Conservation (phyloP, 2,888 invertebrate species). For the Leptothorax acervorum region DNA sequence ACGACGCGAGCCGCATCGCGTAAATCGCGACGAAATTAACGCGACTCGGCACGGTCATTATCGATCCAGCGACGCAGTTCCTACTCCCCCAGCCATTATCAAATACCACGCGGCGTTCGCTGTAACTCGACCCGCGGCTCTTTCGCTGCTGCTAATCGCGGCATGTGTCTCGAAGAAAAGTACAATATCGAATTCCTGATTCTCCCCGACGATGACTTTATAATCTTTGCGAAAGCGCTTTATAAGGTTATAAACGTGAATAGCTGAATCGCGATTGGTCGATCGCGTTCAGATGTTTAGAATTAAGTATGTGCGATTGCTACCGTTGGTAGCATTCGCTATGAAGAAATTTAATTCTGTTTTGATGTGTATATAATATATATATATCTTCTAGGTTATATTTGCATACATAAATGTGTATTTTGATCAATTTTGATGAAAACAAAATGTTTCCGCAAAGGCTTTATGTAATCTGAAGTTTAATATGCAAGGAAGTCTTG, state of each 20-base stretch:
- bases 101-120: background rate
- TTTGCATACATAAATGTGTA: background rate
- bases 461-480: background rate
- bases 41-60: conserved; percentile 70
- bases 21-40: conserved; percentile 60
- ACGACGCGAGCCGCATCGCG: background rate
- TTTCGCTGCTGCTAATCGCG: background rate
- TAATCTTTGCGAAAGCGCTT: background rate
- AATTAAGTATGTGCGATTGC: background rate
- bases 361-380: background rate
- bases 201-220: background rate
- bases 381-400: background rate
- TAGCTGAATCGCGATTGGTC: background rate
- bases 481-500: background rate
- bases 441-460: background rate
- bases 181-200: background rate
- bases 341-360: background rate
- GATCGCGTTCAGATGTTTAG: background rate
- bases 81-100: conserved; percentile 28
- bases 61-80: conserved; percentile 72
- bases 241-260: conserved; percentile 23
- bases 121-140: background rate
- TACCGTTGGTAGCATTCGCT: background rate
- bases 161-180: background rate
- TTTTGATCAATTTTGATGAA: background rate